Evolutionary conservation across 23 tunicate genomes (phyloP).

Genomic region (Diplosoma virens): DNA sequence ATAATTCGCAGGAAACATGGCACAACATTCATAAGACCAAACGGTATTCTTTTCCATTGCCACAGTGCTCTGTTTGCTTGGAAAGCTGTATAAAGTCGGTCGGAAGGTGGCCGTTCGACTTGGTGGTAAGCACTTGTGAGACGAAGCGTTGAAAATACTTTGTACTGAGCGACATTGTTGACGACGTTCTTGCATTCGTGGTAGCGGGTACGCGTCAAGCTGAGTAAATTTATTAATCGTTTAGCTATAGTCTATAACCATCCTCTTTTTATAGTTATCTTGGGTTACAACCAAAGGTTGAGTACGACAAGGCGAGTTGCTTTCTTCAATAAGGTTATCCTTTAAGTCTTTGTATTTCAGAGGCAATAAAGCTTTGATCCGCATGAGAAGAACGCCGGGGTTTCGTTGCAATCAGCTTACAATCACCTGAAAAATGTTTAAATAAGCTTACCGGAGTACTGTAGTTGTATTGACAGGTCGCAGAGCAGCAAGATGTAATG

Average conservation of each 20-base stretch:
- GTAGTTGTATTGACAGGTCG: not conserved
- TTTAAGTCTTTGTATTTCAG: not conserved
- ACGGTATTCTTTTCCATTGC: conserved; percentile 14
- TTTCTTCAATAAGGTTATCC: not conserved
- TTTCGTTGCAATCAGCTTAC: not conserved
- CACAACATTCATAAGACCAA: conserved; percentile 27
- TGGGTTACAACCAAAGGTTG: not conserved
- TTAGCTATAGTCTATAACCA: no score
- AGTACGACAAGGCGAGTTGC: not conserved
- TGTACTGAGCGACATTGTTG: not conserved
- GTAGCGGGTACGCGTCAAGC: no score
- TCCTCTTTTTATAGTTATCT: no score
- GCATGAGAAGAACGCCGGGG: not conserved
- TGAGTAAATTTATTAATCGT: no score
- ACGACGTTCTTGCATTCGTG: not conserved
- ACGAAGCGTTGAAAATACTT: not conserved
- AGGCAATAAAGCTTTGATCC: not conserved
- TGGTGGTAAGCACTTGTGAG: no score
- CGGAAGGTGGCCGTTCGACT: no score
- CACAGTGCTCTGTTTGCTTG: not conserved
- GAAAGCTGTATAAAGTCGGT: conserved; percentile 7
- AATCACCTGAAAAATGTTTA: not conserved
- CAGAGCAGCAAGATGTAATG: not conserved
- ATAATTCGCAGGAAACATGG: conserved; percentile 24
- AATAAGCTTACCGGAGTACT: not conserved